A percentile compares a stretch with the other conserved stretches of the same genome.
Conservation (phyloP, 92 coral and sea anemone species). For the Siderastrea radians region DNA sequence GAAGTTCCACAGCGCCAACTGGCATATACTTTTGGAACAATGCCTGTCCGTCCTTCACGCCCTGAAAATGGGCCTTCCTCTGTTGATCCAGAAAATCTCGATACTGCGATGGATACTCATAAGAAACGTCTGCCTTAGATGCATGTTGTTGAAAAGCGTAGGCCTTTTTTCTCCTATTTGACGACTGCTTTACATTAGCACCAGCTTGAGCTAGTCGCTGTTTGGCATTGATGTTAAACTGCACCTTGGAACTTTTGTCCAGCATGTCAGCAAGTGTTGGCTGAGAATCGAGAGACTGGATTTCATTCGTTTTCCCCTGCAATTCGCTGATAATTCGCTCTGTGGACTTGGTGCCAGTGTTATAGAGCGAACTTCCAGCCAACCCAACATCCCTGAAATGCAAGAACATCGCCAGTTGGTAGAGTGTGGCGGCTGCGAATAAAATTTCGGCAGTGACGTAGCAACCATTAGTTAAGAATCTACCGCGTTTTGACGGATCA, state of each 20-base stretch:
- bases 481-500: constrained; percentile 48
- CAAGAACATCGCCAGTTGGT: constrained; percentile 33
- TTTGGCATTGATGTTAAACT: too few relatives aligned
- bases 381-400: not conserved
- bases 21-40: constrained; percentile 15
- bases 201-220: too few relatives aligned
- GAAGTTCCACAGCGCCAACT: not conserved
- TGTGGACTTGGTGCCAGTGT: constrained; percentile 2
- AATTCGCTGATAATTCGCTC: not conserved
- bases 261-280: too few relatives aligned
- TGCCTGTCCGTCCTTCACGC: not conserved
- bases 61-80: not conserved
- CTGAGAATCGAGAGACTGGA: too few relatives aligned
- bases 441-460: constrained; percentile 52
- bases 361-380: not conserved
- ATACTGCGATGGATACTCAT: constrained; percentile 1
- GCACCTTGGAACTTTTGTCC: too few relatives aligned
- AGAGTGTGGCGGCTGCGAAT: constrained; percentile 57
- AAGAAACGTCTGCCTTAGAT: not conserved
- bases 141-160: not conserved
- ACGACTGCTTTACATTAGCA: not conserved
- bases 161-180: constrained; percentile 19
- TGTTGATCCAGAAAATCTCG: constrained; percentile 9
- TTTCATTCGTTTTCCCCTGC: too few relatives aligned
- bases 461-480: constrained; percentile 51